These are phyloP conservation scores for Machaerirhynchus nigripectus DNA, from an alignment of 2,113 vertebrate species.

Conservation along the genomic window DNA sequence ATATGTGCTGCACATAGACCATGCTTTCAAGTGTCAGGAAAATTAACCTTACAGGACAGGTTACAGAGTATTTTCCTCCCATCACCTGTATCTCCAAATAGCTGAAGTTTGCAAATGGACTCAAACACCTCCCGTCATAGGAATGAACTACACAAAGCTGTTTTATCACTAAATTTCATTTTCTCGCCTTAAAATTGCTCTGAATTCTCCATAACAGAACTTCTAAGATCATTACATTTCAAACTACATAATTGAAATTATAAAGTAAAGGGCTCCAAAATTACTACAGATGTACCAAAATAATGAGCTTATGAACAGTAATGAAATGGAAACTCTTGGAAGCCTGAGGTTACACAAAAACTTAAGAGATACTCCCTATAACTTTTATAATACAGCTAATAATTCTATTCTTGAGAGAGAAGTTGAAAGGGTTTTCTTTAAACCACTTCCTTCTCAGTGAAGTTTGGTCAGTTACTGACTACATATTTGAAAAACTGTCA, in stretches of 20 bases:
- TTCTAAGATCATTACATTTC: neutral
- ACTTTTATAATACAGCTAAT: neutral
- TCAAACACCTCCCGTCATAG: neutral
- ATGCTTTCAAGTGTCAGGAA: neutral
- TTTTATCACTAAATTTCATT: neutral
- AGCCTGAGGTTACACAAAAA: slow-evolving; percentile 9
- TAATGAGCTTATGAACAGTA: neutral
- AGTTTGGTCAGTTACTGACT: neutral
- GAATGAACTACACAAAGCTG: neutral
- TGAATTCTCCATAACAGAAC: neutral
- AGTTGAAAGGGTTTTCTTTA: neutral
- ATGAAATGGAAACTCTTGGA: slow-evolving; percentile 14
- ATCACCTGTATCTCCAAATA: neutral
- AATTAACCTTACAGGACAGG: neutral
- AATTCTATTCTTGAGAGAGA: neutral
- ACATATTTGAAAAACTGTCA: neutral
- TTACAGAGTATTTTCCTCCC: neutral
- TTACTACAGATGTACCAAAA: slow-evolving; percentile 20
- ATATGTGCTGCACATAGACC: neutral
- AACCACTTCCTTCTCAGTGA: neutral
- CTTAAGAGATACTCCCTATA: neutral
- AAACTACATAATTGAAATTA: neutral
- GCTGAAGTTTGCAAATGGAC: neutral
- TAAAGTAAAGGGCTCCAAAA: slow-evolving; percentile 11
- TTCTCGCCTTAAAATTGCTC: neutral